phyloP scores from a whole-genome alignment of 1,140 invertebrate genomes.

The Drosophila mojavensis region DNA sequence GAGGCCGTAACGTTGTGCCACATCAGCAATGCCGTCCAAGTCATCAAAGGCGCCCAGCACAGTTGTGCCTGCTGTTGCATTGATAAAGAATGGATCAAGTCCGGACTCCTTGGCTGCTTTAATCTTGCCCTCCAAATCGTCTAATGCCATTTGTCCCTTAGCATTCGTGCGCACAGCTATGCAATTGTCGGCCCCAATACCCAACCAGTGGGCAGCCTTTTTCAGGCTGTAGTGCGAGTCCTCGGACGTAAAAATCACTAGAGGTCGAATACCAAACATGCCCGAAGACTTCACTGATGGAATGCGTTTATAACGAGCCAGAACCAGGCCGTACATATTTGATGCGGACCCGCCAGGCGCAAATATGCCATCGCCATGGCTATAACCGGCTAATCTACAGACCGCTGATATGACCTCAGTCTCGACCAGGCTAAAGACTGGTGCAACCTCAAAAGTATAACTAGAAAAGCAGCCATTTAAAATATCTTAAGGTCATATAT shows the following conservation, averaged over 20 bases:
- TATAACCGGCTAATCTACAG: constrained; percentile 88
- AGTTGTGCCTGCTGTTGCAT: constrained; percentile 90
- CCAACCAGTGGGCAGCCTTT: constrained; percentile 92
- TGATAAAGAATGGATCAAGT: constrained; percentile 88
- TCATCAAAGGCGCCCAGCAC: constrained; percentile 94
- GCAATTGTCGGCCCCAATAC: constrained; percentile 91
- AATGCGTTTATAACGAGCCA: constrained; percentile 90
- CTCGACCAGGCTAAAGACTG: constrained; percentile 90
- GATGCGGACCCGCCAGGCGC: constrained; percentile 94
- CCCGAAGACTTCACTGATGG: constrained; percentile 91
- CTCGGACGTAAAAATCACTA: constrained; percentile 90
- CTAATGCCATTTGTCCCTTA: constrained; percentile 87
- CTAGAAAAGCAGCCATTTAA: constrained; percentile 77
- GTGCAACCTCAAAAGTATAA: constrained; percentile 92
- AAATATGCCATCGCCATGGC: constrained; percentile 89
- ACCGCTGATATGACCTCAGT: constrained; percentile 87
- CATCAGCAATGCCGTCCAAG: constrained; percentile 88
- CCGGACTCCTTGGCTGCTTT: constrained; percentile 83
- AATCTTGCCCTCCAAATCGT: constrained; percentile 86
- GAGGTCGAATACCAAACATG: constrained; percentile 85
- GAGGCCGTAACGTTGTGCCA: constrained; percentile 87
- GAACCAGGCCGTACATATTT: constrained; percentile 92
- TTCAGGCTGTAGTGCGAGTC: constrained; percentile 95
- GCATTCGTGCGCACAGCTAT: constrained; percentile 88
- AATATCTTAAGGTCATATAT: neutral